Conservation (phyloP, 2,797 vertebrate genomes). For the Anabacerthia variegaticeps region DNA sequence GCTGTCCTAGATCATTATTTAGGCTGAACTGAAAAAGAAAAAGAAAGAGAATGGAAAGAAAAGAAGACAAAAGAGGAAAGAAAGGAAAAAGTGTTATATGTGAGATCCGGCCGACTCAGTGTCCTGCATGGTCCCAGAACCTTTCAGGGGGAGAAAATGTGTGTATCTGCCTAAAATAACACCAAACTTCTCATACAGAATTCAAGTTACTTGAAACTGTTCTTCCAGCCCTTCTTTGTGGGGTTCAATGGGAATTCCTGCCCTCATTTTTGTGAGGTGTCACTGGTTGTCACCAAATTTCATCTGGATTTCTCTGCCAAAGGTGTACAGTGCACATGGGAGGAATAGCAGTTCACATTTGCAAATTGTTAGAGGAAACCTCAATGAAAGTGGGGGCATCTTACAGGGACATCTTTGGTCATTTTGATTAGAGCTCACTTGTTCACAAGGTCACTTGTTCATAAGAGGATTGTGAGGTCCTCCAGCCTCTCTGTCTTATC, state of each 20-base stretch:
- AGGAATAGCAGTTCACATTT: background rate
- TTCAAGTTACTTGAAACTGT: background rate
- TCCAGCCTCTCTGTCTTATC: background rate
- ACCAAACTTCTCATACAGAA: fast-evolving
- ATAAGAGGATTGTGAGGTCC: background rate
- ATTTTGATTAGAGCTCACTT: background rate
- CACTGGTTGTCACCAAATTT: background rate
- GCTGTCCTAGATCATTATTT: slow-evolving; percentile 80
- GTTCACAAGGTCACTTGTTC: background rate
- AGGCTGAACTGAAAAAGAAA: slow-evolving; percentile 59
- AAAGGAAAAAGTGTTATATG: background rate
- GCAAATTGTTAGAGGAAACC: background rate
- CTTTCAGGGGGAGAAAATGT: background rate
- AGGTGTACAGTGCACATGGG: fast-evolving
- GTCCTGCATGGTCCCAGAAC: background rate
- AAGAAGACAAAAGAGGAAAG: slow-evolving; percentile 6
- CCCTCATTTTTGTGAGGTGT: background rate
- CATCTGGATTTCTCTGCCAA: fast-evolving
- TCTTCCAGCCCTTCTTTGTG: background rate
- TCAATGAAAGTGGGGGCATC: background rate
- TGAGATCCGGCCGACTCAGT: background rate
- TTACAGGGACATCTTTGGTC: background rate
- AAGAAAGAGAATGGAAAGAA: background rate
- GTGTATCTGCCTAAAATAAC: background rate
- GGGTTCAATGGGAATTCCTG: background rate